Percentiles rank a stretch among this genome's conserved stretches.
These are phyloP conservation scores for Salvelinus namaycush DNA, from an alignment of 2,113 vertebrate genomes.

Conservation along the genomic window DNA sequence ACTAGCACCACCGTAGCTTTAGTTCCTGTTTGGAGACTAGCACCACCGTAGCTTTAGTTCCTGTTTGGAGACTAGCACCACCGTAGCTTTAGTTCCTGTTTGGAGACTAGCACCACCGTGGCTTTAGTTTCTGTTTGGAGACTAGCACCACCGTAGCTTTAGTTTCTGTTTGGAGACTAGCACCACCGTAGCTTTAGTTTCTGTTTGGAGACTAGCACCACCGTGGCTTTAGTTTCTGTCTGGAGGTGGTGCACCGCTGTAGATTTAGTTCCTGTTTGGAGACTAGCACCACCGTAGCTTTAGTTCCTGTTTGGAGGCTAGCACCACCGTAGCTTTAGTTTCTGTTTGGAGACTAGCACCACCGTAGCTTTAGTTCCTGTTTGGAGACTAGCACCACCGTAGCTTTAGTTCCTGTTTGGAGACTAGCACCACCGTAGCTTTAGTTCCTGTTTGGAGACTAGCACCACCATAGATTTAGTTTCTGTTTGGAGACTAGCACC, in stretches of 20 bases:
- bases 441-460: slow-evolving; percentile 28
- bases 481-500: not conserved
- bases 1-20: not conserved
- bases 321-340: slow-evolving; percentile 11
- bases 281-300: not conserved
- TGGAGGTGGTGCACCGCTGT: too few relatives aligned
- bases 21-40: slow-evolving; percentile 18
- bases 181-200: slow-evolving; percentile 14
- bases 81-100: slow-evolving; percentile 18
- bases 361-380: slow-evolving; percentile 31
- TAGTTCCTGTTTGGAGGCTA: slow-evolving; percentile 15
- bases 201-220: slow-evolving; percentile 9
- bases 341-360: slow-evolving; percentile 15
- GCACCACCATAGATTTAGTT: slow-evolving; percentile 16
- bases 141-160: not conserved
- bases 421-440: too few relatives aligned
- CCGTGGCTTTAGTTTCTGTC: slow-evolving; percentile 17
- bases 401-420: too few relatives aligned
- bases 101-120: too few relatives aligned
- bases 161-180: slow-evolving; percentile 17
- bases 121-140: slow-evolving; percentile 31
- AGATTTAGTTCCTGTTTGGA: slow-evolving; percentile 30
- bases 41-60: slow-evolving; percentile 15
- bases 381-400: not conserved
- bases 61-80: slow-evolving; percentile 11